Conservation (phyloP, 2,888 invertebrate genomes). For the Cryptosula pallasiana region DNA sequence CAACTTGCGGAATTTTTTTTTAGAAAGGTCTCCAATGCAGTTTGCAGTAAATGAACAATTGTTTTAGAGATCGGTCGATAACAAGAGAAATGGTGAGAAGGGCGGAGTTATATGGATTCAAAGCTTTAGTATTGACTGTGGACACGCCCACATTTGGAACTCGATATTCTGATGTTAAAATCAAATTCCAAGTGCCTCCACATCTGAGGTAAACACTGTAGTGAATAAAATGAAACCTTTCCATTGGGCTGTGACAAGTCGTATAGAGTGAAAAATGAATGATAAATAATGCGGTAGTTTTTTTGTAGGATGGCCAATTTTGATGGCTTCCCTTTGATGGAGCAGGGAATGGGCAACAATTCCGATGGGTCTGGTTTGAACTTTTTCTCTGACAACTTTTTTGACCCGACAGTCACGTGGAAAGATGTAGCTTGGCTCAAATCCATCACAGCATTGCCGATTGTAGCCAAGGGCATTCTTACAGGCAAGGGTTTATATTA, state of each 20-base stretch:
- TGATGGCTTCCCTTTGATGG: constrained; percentile 56
- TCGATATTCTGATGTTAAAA: constrained; percentile 73
- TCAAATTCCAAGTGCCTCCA: constrained; percentile 74
- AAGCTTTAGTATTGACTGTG: constrained; percentile 79
- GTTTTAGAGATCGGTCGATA: constrained; percentile 27
- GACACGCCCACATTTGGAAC: constrained; percentile 78
- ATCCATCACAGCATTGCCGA: constrained; percentile 68
- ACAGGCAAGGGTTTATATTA: constrained; percentile 54
- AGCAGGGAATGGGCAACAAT: constrained; percentile 54
- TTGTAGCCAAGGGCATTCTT: constrained; percentile 79
- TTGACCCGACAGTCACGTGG: constrained; percentile 80
- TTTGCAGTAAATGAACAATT: too few species aligned
- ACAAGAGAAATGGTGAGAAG: constrained; percentile 61
- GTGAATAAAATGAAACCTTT: background rate
- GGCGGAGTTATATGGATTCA: constrained; percentile 78
- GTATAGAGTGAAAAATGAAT: background rate
- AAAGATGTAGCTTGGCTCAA: constrained; percentile 80
- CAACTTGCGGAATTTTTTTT: too few species aligned
- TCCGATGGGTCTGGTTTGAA: constrained; percentile 69
- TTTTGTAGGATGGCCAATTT: constrained; percentile 73
- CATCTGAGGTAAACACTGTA: constrained; percentile 64
- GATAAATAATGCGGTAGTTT: constrained; percentile 14
- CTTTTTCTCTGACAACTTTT: constrained; percentile 69
- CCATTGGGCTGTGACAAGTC: background rate
- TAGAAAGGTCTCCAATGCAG: too few species aligned